Evolutionary conservation across 2,113 vertebrate genomes (phyloP).

Genomic region (Labeo rohita): DNA sequence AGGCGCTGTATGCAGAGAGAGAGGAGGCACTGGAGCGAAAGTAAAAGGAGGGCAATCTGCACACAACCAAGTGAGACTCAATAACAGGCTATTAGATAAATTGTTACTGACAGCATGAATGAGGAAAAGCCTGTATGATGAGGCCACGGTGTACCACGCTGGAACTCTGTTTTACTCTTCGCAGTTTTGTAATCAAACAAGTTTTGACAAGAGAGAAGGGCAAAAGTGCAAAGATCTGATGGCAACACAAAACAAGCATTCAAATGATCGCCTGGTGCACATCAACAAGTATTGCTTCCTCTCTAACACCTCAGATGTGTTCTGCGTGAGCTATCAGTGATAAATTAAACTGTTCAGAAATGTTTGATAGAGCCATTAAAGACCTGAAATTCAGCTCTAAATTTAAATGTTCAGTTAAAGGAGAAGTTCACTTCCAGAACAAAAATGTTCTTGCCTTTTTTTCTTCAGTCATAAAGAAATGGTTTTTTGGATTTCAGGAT

Average conservation of each 20-base stretch:
- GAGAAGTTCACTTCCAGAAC: no score
- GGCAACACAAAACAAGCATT: background rate
- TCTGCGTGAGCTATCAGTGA: background rate
- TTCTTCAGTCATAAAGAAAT: no score
- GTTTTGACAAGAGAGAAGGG: background rate
- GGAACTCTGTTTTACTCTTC: background rate
- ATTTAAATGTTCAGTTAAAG: no score
- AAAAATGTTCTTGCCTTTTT: no score
- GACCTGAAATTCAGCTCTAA: no score
- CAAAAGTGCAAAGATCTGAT: background rate
- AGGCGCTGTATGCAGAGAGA: background rate
- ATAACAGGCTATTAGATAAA: conserved; percentile 3
- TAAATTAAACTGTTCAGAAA: background rate
- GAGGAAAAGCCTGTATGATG: conserved; percentile 7
- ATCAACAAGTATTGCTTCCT: conserved; percentile 25
- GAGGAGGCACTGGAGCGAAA: background rate
- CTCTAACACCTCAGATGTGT: conserved; percentile 32
- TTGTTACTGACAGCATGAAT: conserved; percentile 1
- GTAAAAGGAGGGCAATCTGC: background rate
- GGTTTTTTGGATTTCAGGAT: no score
- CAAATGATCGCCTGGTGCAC: background rate
- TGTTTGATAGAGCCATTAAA: no score
- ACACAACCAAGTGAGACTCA: conserved; percentile 9
- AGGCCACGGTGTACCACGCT: background rate
- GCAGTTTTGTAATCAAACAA: background rate